Base-by-base conservation (phyloP, 1,140 invertebrate species). In the Acarapis woodi region DNA sequence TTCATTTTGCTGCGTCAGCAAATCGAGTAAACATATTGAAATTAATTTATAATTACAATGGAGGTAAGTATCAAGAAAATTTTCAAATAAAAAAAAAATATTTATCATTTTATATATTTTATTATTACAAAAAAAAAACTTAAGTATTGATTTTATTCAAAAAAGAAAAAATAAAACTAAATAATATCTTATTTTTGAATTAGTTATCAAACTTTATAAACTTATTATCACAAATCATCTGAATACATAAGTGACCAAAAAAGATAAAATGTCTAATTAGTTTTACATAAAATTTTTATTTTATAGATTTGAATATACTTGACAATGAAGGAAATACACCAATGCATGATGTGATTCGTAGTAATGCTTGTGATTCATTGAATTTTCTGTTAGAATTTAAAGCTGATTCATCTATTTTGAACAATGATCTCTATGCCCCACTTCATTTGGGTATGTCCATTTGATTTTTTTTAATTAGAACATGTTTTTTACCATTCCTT, bases 311-410 rank as follows among this genome's bases (percentile, higher is more conserved):
- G 35, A 72, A 82, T 51, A 58, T 64, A 12, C 53, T 57, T 45
- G 75, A 82, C 51, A 64, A 67, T 44, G 61, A 58, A 25, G 74
- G 73, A 0, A 76, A 80, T 47, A 80, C 76, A 2, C 67, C 76
- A 2, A 55, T 85, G 0, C 79, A 85, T 52, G 51, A 71, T 21
- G 75, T 77, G 2, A 68, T 78, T 0, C 67, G 73, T 52, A 62
- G 65, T 44, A 66, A 71, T 42, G 61, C 73, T 8, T 48, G 69
- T 12, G 66, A 69, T 12, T 64, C 66, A 0, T 60, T 82, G 9
- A 66, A 71, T 40, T 73, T 65, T 50, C 57, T 80, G 21, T 48
- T 82, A 3, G 58, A 68, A 49, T 71, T 71, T 40, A 65, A 64
- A 4, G 73, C 73, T 1, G 61, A 72, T 30, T 63, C 71, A 0